Conservation (phyloP, 2,888 invertebrate species). For the Melieria picta region DNA sequence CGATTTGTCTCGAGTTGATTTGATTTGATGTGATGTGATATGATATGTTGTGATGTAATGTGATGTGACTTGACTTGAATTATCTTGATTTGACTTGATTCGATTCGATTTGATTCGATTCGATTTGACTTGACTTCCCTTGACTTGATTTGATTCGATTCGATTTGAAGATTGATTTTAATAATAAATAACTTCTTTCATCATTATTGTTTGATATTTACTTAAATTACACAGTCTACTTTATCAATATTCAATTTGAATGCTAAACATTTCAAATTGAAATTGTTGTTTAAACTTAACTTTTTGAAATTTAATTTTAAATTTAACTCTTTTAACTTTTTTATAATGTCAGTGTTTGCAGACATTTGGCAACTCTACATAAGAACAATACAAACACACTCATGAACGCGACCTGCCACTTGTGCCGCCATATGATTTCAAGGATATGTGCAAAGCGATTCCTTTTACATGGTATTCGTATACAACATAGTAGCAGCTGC, state of each 20-base stretch:
- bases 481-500: not conserved
- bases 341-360: not conserved
- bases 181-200: not conserved
- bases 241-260: not conserved
- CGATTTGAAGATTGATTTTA: not conserved
- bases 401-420: not conserved
- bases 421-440: slow-evolving; percentile 31
- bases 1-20: too few relatives aligned
- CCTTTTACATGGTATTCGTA: not conserved
- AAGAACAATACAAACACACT: not conserved
- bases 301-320: too few relatives aligned
- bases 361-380: not conserved
- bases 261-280: not conserved
- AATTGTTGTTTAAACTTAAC: not conserved
- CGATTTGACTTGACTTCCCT: too few relatives aligned
- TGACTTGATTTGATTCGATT: too few relatives aligned
- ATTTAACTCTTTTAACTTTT: not conserved
- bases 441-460: not conserved
- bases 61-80: too few relatives aligned
- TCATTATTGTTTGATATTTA: not conserved
- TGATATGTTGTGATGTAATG: too few relatives aligned
- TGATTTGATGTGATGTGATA: too few relatives aligned
- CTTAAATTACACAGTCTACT: not conserved
- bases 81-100: too few relatives aligned
- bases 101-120: too few relatives aligned